Evolutionary conservation across 2,797 vertebrate species (phyloP).

Genomic region (Macroramphosus scolopax): DNA sequence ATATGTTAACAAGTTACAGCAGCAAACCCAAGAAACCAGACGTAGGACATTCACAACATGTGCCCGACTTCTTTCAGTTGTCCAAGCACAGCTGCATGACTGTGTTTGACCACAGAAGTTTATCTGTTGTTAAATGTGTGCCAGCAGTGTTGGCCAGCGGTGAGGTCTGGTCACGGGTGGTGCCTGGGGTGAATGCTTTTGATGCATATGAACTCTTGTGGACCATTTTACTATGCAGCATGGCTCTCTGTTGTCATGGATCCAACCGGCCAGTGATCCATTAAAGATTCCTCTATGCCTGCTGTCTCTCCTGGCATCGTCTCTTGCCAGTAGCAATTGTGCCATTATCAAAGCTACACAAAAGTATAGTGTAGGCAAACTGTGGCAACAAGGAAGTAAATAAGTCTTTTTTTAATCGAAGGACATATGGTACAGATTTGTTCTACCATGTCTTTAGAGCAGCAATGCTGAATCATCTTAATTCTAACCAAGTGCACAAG

Average conservation of each 20-base stretch:
- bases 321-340: slow-evolving; percentile 36
- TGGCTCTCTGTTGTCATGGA: slow-evolving; percentile 7
- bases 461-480: slow-evolving; percentile 29
- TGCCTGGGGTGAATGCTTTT: slow-evolving; percentile 14
- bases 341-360: slow-evolving; percentile 41
- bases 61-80: neutral
- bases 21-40: too few relatives aligned
- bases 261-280: slow-evolving; percentile 25
- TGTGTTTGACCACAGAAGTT: slow-evolving; percentile 4
- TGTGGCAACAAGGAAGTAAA: slow-evolving; percentile 32
- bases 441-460: slow-evolving; percentile 3
- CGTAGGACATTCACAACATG: too few relatives aligned
- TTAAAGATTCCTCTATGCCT: slow-evolving; percentile 29
- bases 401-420: slow-evolving; percentile 25
- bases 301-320: slow-evolving; percentile 20
- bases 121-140: slow-evolving; percentile 1
- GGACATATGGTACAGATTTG: slow-evolving; percentile 21
- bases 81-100: neutral
- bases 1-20: too few relatives aligned
- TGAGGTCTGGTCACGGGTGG: slow-evolving; percentile 11
- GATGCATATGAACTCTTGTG: slow-evolving; percentile 20
- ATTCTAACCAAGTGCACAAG: slow-evolving; percentile 1
- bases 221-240: slow-evolving; percentile 4
- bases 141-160: slow-evolving; percentile 2
- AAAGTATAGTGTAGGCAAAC: slow-evolving; percentile 29